Evolutionary conservation across 2,888 invertebrate genomes (phyloP).

Genomic region (Tenthredo scrophulariae): DNA sequence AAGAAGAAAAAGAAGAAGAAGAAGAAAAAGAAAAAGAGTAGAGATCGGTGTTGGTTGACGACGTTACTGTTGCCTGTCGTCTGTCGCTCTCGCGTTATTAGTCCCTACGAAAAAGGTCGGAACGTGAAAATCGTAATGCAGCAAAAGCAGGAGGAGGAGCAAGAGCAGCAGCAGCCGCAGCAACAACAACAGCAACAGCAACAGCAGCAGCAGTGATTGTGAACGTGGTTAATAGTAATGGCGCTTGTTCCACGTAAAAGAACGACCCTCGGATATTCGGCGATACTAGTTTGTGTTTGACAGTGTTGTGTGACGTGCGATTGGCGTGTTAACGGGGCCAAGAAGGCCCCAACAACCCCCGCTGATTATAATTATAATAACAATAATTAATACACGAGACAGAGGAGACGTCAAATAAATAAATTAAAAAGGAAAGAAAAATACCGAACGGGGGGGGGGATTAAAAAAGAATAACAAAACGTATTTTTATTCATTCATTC

Average conservation of each 20-base stretch:
- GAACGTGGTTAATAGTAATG: slow-evolving; percentile 70
- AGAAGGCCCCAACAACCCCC: slow-evolving; percentile 54
- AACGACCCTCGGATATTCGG: slow-evolving; percentile 63
- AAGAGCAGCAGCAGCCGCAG: neutral
- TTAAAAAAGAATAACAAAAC: neutral
- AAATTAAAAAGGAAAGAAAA: neutral
- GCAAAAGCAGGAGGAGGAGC: slow-evolving; percentile 15
- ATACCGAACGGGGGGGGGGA: neutral
- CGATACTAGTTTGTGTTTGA: slow-evolving; percentile 64
- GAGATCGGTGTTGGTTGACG: slow-evolving; percentile 32
- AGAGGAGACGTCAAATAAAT: neutral
- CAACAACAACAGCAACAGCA: slow-evolving; percentile 1
- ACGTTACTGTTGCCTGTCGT: slow-evolving; percentile 7
- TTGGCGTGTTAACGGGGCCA: slow-evolving; percentile 58
- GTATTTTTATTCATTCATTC: neutral
- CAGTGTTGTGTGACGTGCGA: slow-evolving; percentile 60
- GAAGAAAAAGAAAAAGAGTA: slow-evolving; percentile 46
- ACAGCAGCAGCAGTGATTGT: slow-evolving; percentile 32
- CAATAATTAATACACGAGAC: neutral
- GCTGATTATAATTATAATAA: neutral
- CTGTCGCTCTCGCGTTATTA: slow-evolving; percentile 37
- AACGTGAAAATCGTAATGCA: slow-evolving; percentile 14
- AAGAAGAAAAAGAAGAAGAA: slow-evolving; percentile 36
- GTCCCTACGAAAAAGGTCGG: neutral
- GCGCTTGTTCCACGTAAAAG: slow-evolving; percentile 66